Percentiles rank a stretch among this genome's conserved stretches.
phyloP scores from a whole-genome alignment of 1,140 invertebrate genomes.

The Pygmarrhopalites habei region DNA sequence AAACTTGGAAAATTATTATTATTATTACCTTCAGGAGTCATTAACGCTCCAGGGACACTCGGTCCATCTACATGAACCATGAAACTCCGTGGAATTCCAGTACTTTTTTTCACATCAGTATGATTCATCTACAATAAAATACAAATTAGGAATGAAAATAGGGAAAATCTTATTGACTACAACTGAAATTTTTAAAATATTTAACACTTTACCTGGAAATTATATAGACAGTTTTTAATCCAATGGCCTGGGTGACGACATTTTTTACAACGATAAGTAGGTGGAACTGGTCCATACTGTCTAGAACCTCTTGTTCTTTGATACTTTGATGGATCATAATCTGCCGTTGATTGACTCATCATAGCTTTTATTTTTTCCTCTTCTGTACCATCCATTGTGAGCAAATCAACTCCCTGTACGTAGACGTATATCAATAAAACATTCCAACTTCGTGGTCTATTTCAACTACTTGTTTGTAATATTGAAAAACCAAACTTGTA shows the following conservation, averaged over 20 bases:
- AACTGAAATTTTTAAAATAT: too few relatives aligned
- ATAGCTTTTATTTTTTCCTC: conserved; percentile 95
- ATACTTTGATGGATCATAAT: conserved; percentile 95
- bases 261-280: conserved; percentile 84
- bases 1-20: too few relatives aligned
- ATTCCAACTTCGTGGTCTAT: too few relatives aligned
- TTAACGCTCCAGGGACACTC: conserved; percentile 80
- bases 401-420: conserved; percentile 66
- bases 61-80: conserved; percentile 88
- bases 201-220: conserved; percentile 50
- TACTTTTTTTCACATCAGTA: conserved; percentile 78
- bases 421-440: too few relatives aligned
- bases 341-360: conserved; percentile 91
- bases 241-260: conserved; percentile 90
- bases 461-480: too few relatives aligned
- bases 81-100: conserved; percentile 95
- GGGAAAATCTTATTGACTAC: too few relatives aligned
- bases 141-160: too few relatives aligned
- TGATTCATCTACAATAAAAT: too few relatives aligned
- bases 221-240: conserved; percentile 90
- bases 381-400: conserved; percentile 82
- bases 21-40: conserved; percentile 86
- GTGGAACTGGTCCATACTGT: conserved; percentile 78
- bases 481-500: too few relatives aligned
- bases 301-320: conserved; percentile 75